A percentile compares a stretch with the other conserved stretches of the same genome.
Conservation (phyloP, 2,797 vertebrate species). For the Scarus forsteni region DNA sequence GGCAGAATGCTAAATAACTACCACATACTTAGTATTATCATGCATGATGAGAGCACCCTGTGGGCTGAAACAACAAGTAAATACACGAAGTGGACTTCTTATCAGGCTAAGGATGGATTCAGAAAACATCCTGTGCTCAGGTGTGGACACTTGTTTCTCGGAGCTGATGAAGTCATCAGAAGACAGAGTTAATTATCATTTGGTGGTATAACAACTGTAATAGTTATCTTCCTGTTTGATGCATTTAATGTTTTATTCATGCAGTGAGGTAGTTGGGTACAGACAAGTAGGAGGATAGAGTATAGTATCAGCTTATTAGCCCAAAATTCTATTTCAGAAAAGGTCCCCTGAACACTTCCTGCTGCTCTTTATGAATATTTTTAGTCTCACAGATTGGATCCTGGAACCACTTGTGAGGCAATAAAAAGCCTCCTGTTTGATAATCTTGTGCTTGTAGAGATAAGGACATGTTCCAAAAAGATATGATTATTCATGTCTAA, state of each 20-base stretch:
- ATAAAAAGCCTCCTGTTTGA: too few species aligned
- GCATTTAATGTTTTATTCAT: slow-evolving; percentile 63
- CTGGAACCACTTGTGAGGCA: too few species aligned
- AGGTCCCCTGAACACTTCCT: background rate
- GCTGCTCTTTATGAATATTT: background rate
- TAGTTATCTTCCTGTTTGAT: slow-evolving; percentile 48
- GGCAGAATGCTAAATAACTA: slow-evolving; percentile 8
- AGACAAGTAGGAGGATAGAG: slow-evolving; percentile 32
- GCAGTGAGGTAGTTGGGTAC: slow-evolving; percentile 14
- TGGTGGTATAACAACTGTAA: slow-evolving; percentile 53
- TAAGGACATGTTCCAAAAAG: too few species aligned
- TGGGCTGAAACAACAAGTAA: slow-evolving; percentile 3
- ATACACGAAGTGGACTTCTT: slow-evolving; percentile 17
- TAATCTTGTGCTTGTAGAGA: too few species aligned
- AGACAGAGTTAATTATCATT: slow-evolving; percentile 55
- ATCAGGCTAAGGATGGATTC: slow-evolving; percentile 32
- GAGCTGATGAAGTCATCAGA: slow-evolving; percentile 48
- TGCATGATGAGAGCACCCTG: background rate
- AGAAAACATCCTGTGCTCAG: slow-evolving; percentile 39
- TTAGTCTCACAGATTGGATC: slow-evolving; percentile 1
- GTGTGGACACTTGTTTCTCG: slow-evolving; percentile 39
- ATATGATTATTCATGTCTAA: too few species aligned
- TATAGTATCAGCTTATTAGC: slow-evolving; percentile 22
- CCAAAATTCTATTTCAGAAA: slow-evolving; percentile 4
- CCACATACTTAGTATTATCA: slow-evolving; percentile 5